Base-by-base conservation (phyloP, 1,140 invertebrate genomes). In the Eumaeus atala region DNA sequence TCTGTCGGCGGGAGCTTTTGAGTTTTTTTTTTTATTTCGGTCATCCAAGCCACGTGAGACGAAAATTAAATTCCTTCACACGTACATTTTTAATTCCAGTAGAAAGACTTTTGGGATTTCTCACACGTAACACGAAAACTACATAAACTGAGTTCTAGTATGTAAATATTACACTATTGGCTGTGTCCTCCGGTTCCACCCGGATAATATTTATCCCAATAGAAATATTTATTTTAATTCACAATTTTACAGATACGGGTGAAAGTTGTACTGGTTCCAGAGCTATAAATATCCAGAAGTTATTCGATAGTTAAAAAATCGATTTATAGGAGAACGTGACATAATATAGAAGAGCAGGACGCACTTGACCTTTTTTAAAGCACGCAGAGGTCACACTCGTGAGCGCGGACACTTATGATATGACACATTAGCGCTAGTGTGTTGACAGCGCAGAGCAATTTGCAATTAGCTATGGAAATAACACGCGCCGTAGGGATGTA, bases 381-480 rank as follows among this genome's bases (percentile, higher is more conserved):
- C 59, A 67, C 63, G 65, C 60, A 61, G 64, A 61, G 62, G 66
- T 59, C 59, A 58, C 62, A 36, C 54, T 47, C 58, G 54, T 59
- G 50, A 48, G 56, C 59, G 50, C 59, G 50, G 50, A 51, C 50
- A 48, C 54, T 58, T 54, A 66, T 67, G 65, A 70, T 78, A 78
- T 78, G 77, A 80, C 80, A 84, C 74, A 81, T 83, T 83, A 83
- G 69, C 77, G 70, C 64, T n/a, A n/a, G n/a, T 51, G 59, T 70
- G 77, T 72, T 84, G 78, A 77, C 75, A 82, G 71, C 67, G 58
- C 61, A 48, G 61, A 67, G 67, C 77, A 77, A 84, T 84, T 84
- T 82, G 66, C 81, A 84, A 84, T 84, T 84, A 82, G 81, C 69
- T 67, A 82, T 78, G 81, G 78, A 76, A 77, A 80, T 74, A 76